Evolutionary conservation across 1,140 invertebrate species (phyloP).

Genomic region (Bombus sylvicola): DNA sequence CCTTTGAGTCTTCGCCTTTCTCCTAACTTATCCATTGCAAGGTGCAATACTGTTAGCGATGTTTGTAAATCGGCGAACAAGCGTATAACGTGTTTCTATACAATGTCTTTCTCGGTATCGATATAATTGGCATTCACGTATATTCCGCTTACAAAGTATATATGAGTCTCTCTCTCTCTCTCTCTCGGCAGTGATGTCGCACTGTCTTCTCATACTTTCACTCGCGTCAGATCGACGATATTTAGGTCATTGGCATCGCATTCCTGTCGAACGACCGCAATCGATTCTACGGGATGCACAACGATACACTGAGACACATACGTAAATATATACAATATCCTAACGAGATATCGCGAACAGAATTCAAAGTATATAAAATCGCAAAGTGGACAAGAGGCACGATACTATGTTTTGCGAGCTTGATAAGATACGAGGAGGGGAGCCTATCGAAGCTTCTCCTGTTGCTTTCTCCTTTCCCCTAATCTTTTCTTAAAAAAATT

Average conservation of each 20-base stretch:
- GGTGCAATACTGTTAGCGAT: constrained; percentile 34
- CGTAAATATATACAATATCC: constrained; percentile 42
- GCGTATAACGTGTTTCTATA: constrained; percentile 22
- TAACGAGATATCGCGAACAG: constrained; percentile 30
- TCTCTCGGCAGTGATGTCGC: constrained; percentile 54
- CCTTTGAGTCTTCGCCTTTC: background rate
- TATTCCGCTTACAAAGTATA: constrained; percentile 20
- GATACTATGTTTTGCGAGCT: constrained; percentile 14
- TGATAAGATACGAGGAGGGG: background rate
- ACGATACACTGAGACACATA: constrained; percentile 36
- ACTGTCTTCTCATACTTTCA: constrained; percentile 15
- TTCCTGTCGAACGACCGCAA: constrained; percentile 5
- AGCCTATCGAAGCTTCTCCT: background rate
- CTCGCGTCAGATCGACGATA: background rate
- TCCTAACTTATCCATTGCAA: constrained; percentile 25
- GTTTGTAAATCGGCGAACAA: constrained; percentile 39
- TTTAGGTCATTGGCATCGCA: constrained; percentile 4
- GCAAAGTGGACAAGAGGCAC: constrained; percentile 32
- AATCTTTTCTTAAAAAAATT: too few relatives aligned
- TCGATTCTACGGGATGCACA: constrained; percentile 28
- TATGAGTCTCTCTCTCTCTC: background rate
- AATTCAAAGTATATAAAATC: constrained; percentile 39
- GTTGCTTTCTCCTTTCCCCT: too few relatives aligned
- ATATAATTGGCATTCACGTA: constrained; percentile 30
- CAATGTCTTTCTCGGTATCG: constrained; percentile 26